Evolutionary conservation across 2,797 vertebrate species (phyloP).

Genomic region (Etheostoma nigrum): DNA sequence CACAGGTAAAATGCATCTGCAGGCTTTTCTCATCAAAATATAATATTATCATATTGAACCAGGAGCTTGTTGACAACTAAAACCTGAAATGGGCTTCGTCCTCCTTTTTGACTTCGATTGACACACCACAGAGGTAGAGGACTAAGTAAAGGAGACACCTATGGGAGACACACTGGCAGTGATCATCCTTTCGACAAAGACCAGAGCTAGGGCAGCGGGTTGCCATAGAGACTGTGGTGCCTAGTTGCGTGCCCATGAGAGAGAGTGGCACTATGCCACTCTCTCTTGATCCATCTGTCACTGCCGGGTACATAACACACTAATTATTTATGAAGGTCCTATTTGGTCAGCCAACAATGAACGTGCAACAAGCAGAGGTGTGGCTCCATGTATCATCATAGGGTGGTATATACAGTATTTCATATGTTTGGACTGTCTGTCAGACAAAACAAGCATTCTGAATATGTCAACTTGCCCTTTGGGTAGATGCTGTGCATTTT

Average conservation of each 20-base stretch:
- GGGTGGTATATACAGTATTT: neutral
- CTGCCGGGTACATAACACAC: constrained; percentile 1
- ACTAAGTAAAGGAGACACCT: constrained; percentile 25
- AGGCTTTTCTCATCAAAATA: no score
- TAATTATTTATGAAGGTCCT: constrained; percentile 6
- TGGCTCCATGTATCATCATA: neutral
- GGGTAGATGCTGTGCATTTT: no score
- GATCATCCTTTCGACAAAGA: constrained; percentile 24
- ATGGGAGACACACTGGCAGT: constrained; percentile 26
- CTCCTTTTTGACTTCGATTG: no score
- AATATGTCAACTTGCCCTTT: neutral
- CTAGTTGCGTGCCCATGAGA: constrained; percentile 34
- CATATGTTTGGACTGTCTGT: neutral
- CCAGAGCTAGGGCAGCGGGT: constrained; percentile 52
- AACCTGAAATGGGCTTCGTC: no score
- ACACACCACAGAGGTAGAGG: neutral
- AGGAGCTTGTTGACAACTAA: no score
- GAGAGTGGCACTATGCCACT: neutral
- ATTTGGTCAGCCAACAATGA: neutral
- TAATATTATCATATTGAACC: no score
- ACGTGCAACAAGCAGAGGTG: neutral
- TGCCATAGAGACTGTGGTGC: constrained; percentile 52
- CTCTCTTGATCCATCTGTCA: constrained; percentile 11
- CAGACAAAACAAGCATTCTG: neutral
- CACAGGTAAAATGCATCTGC: no score